A percentile compares a stretch with the other conserved stretches of the same genome.
phyloP scores from a whole-genome alignment of 2,888 invertebrate species.

The Aporophyla nigra region DNA sequence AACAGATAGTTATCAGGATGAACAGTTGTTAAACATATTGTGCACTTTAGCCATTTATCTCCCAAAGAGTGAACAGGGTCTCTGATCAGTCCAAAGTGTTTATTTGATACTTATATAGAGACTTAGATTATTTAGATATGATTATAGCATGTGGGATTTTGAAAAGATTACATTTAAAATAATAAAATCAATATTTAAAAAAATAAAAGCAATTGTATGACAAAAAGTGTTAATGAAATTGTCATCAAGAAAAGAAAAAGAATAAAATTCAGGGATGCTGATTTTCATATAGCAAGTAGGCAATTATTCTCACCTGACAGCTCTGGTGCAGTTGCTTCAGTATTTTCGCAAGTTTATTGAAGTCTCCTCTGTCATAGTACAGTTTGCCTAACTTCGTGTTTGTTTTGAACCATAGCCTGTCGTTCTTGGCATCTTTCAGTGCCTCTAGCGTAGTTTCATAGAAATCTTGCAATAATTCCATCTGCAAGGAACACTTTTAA shows the following conservation, averaged over 20 bases:
- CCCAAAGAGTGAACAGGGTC: not conserved
- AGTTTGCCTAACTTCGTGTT: conserved; percentile 99
- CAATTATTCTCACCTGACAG: conserved; percentile 94
- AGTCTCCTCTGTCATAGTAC: conserved; percentile 99
- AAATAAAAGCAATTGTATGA: not conserved
- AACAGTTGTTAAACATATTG: conserved; percentile 14
- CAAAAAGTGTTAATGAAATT: not conserved
- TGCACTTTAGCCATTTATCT: not conserved
- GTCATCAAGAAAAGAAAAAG: not conserved
- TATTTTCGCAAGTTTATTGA: conserved; percentile 98
- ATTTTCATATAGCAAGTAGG: not conserved
- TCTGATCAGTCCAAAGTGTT: not conserved
- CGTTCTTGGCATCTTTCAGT: conserved; percentile 99
- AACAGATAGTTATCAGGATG: conserved; percentile 37
- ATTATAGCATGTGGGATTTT: not conserved
- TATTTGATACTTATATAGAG: not conserved
- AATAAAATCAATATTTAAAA: not conserved
- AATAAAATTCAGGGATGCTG: not conserved
- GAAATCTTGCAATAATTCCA: conserved; percentile 99
- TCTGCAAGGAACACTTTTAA: conserved; percentile 89
- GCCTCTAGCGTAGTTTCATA: conserved; percentile 99
- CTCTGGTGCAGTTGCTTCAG: conserved; percentile 99
- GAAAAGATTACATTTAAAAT: not conserved
- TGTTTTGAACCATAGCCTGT: conserved; percentile 99
- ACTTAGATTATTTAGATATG: not conserved